Evolutionary conservation across 1,140 invertebrate species (phyloP).

Genomic region (Oreohelix idahoensis): DNA sequence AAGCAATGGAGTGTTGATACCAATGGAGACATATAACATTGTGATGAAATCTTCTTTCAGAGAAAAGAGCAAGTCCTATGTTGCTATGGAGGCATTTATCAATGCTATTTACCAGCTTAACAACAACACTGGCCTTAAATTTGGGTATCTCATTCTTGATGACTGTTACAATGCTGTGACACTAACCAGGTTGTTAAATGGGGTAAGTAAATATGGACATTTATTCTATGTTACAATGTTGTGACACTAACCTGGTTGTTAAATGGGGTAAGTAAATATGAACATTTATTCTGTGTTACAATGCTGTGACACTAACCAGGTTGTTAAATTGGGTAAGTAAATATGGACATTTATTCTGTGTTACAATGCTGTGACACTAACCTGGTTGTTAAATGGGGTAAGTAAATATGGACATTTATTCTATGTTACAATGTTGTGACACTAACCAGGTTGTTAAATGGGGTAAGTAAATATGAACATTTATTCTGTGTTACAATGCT

Average conservation of each 20-base stretch:
- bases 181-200: slow-evolving; percentile 7
- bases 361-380: no score
- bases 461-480: background rate
- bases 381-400: no score
- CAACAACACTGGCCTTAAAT: background rate
- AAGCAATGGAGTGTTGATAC: no score
- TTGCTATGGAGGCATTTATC: slow-evolving; percentile 25
- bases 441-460: slow-evolving; percentile 7
- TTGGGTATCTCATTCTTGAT: slow-evolving; percentile 31
- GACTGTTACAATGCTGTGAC: slow-evolving; percentile 31
- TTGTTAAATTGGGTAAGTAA: background rate
- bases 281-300: no score
- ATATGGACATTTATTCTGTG: no score
- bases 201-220: background rate
- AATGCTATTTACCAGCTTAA: background rate
- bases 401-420: no score
- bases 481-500: no score
- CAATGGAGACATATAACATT: no score
- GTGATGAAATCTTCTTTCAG: background rate
- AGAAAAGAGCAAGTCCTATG: background rate
- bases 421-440: slow-evolving; percentile 27
- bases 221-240: no score
- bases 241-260: no score
- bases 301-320: slow-evolving; percentile 9
- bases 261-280: no score